Conservation (phyloP, 2,888 invertebrate species). For the Drosophila siamana region DNA sequence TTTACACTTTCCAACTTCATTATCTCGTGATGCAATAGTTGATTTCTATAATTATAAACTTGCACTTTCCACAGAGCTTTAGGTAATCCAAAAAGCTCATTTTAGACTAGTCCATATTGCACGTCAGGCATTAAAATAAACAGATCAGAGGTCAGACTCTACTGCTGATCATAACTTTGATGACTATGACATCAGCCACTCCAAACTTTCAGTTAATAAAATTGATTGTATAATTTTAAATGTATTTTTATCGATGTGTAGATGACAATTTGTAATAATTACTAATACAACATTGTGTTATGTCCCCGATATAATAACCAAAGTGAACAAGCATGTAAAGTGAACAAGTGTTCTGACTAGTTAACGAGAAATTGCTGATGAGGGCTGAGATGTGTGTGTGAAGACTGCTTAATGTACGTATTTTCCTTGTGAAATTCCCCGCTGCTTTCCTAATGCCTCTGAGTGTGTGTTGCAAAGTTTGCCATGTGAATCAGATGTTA, state of each 20-base stretch:
- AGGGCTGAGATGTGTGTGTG: neutral
- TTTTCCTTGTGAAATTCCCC: neutral
- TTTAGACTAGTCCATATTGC: no score
- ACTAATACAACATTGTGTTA: neutral
- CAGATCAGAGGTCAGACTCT: neutral
- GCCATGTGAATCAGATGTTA: no score
- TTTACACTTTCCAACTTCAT: neutral
- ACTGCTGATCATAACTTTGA: neutral
- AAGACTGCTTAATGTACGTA: neutral
- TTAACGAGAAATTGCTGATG: neutral
- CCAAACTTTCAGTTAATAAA: no score
- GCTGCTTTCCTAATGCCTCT: neutral
- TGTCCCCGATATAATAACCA: no score
- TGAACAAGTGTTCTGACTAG: neutral
- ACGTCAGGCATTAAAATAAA: neutral
- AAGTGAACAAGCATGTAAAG: neutral
- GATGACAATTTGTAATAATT: neutral
- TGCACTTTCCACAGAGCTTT: neutral
- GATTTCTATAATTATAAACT: neutral
- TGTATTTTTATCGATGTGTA: no score
- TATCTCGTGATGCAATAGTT: neutral
- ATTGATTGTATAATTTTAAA: no score
- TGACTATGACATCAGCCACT: neutral
- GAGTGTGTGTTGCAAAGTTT: no score
- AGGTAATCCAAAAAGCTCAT: neutral